A percentile compares a stretch with the other conserved stretches of the same genome.
Evolutionary conservation across 2,888 invertebrate species (phyloP).

Genomic region (Drosophila neonasuta): DNA sequence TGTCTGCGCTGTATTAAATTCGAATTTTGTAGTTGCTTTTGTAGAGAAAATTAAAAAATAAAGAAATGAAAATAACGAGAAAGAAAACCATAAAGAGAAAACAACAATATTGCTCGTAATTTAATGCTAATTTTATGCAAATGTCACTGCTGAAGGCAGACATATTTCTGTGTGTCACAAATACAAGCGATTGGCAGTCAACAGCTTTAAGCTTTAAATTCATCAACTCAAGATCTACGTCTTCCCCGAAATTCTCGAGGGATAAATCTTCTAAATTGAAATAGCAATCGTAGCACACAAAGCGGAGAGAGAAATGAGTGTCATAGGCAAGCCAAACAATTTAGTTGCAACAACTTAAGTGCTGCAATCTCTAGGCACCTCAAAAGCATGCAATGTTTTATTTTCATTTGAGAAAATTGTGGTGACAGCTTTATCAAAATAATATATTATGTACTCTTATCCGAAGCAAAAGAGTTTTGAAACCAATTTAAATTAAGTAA

Average conservation of each 20-base stretch:
- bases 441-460: background rate
- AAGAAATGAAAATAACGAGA: background rate
- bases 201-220: slow-evolving; percentile 31
- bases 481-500: background rate
- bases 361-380: slow-evolving; percentile 46
- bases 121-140: slow-evolving; percentile 46
- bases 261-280: slow-evolving; percentile 52
- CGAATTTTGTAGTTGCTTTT: slow-evolving; percentile 19
- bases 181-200: slow-evolving; percentile 14
- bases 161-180: slow-evolving; percentile 10
- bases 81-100: background rate
- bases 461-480: background rate
- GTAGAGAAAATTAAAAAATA: slow-evolving; percentile 4
- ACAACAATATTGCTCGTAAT: slow-evolving; percentile 3
- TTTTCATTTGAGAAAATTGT: background rate
- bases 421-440: background rate
- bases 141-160: slow-evolving; percentile 12
- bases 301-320: background rate
- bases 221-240: slow-evolving; percentile 32
- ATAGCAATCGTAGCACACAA: slow-evolving; percentile 38
- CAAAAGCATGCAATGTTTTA: slow-evolving; percentile 15
- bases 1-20: slow-evolving; percentile 26
- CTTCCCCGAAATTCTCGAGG: slow-evolving; percentile 3
- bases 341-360: slow-evolving; percentile 57
- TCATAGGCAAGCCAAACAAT: background rate